Conservation (phyloP, 2,113 vertebrate species). For the Callorhinus ursinus region DNA sequence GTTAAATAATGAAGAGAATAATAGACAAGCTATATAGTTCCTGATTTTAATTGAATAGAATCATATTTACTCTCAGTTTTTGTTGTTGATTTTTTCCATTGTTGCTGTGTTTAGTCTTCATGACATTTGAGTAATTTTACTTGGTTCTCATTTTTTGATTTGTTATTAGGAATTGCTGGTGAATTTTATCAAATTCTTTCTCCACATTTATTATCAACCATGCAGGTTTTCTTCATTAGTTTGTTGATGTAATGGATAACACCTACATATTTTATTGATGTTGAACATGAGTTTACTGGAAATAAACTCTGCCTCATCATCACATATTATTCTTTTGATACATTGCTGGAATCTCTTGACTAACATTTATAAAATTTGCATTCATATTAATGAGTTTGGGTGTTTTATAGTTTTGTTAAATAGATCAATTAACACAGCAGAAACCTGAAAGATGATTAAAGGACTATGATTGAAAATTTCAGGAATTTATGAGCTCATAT, state of each 20-base stretch:
- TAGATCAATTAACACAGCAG: neutral
- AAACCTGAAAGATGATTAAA: constrained; percentile 40
- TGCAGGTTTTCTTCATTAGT: neutral
- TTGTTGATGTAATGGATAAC: neutral
- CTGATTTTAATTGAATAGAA: neutral
- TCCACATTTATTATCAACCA: neutral
- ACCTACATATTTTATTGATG: neutral
- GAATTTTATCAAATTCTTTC: neutral
- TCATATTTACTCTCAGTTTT: neutral
- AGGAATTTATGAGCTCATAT: neutral
- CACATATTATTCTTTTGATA: neutral
- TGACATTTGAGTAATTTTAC: neutral
- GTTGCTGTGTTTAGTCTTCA: neutral
- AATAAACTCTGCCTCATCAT: neutral
- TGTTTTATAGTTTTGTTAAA: neutral
- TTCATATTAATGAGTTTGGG: neutral
- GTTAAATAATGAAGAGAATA: neutral
- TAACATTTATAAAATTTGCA: constrained; percentile 1
- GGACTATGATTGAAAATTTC: neutral
- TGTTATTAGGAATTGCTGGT: neutral
- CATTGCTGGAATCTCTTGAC: neutral
- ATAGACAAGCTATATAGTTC: neutral
- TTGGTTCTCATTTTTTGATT: neutral
- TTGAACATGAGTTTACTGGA: neutral
- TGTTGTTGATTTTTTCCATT: neutral